Evolutionary conservation across 2,797 vertebrate genomes (phyloP), one percentile per base, ranked within the genome.

Genomic region (Lacerta bilineata): DNA sequence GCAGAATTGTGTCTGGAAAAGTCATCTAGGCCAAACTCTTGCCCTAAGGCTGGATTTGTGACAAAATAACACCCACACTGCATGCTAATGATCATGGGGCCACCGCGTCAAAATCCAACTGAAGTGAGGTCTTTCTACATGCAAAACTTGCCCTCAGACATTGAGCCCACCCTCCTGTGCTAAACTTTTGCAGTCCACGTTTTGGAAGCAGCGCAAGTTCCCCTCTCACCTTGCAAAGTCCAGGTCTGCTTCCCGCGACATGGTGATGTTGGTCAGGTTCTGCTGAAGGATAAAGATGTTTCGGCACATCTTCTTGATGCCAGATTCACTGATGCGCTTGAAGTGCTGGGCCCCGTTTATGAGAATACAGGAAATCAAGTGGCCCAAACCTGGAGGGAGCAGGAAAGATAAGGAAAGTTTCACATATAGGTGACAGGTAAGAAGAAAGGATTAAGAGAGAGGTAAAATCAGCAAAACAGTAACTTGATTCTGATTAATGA

Each of bases 271-370:
- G 61, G 99, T 99, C 90, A 99, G 97, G 95, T 99, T 99, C 95
- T 99, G 99, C 94, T 99, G 99, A 39, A 99, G 98, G 90, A 99
- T 99, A 88, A 99, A 99, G 92, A 99, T 99, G 96, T 99, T 99
- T 86, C 99, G 96, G 87, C 99, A 99, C 99, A 99, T 99, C 92
- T 99, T 99, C 97, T 99, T 99, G 96, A 99, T 99, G 64, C 99
- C 99, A 0, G 99, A 99, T 93, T 99, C 99, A 11, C 98, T 99
- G 97, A 99, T 99, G 84, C 99, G 98, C 94, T 98, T 98, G 92
- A 99, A 99, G 96, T 99, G 99, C 93, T 99, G 99, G 36, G 98
- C 98, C 0, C 99, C 98, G 0, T 99, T 99, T 95, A 99, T 99
- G 27, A 99, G 98, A 84, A 99, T 99, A 91, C 99, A 99, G 94